phyloP scores from a whole-genome alignment of 1,140 invertebrate genomes.

The Nephila pilipes region DNA sequence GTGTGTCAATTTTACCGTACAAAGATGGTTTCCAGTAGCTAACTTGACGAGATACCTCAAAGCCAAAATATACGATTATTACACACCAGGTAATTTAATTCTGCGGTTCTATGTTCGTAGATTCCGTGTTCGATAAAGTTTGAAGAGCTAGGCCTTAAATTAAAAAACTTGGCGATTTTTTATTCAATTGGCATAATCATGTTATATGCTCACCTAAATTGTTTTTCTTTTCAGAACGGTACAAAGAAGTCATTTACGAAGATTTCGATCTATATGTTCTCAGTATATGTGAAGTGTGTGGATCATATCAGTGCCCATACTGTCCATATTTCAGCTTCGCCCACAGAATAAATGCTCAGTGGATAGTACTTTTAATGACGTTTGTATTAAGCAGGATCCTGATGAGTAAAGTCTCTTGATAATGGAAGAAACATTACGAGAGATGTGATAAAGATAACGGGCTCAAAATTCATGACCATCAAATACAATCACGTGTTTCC shows the following conservation, averaged over 20 bases:
- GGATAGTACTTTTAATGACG: background rate
- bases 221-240: constrained; percentile 83
- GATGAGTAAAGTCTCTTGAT: background rate
- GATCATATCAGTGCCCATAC: constrained; percentile 86
- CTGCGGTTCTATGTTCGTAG: too few relatives aligned
- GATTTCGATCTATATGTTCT: constrained; percentile 83
- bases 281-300: constrained; percentile 86
- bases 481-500: background rate
- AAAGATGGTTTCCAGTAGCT: constrained; percentile 83
- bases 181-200: too few relatives aligned
- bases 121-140: too few relatives aligned
- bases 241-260: constrained; percentile 84
- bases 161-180: too few relatives aligned
- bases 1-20: constrained; percentile 82
- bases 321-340: constrained; percentile 83
- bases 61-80: constrained; percentile 83
- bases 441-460: background rate
- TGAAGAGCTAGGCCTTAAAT: too few relatives aligned
- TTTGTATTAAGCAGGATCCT: background rate
- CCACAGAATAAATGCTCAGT: constrained; percentile 24
- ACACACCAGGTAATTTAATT: constrained; percentile 82
- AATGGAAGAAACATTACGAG: background rate
- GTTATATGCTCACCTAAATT: too few relatives aligned
- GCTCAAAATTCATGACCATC: too few relatives aligned
- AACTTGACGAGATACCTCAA: constrained; percentile 82